phyloP scores from a whole-genome alignment of 2,113 vertebrate species.

The Mesoclemmys tuberculata region DNA sequence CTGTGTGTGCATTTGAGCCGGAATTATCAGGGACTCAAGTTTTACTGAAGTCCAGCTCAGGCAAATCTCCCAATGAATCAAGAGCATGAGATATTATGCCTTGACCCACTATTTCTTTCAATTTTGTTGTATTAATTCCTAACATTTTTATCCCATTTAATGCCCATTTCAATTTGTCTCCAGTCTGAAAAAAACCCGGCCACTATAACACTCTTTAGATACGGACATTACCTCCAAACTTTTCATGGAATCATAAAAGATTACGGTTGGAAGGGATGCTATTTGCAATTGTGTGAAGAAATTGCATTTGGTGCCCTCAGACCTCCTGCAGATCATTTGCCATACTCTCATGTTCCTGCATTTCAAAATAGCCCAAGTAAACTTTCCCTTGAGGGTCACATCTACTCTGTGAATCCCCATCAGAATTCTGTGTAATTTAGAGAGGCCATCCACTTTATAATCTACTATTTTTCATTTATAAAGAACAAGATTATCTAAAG shows the following conservation, averaged over 20 bases:
- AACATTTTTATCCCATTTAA: not conserved
- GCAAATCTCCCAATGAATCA: not conserved
- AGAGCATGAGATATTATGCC: not conserved
- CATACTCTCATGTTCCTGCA: not conserved
- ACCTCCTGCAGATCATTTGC: slow-evolving; percentile 30
- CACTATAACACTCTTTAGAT: not conserved
- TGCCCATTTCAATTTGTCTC: not conserved
- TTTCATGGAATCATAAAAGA: too few relatives aligned
- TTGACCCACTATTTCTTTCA: not conserved
- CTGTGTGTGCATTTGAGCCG: not conserved
- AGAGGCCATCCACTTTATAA: slow-evolving; percentile 1
- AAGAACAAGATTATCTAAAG: slow-evolving; percentile 37
- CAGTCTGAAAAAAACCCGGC: not conserved
- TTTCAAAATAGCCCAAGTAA: slow-evolving; percentile 47
- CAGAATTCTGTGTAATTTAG: slow-evolving; percentile 43
- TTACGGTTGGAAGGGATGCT: not conserved
- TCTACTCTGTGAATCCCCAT: slow-evolving; percentile 39
- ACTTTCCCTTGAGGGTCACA: not conserved
- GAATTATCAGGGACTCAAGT: not conserved
- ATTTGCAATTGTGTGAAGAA: slow-evolving; percentile 25
- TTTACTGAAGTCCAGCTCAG: not conserved
- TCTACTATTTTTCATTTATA: slow-evolving; percentile 9
- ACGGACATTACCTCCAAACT: not conserved
- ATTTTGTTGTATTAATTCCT: not conserved
- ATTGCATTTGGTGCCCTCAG: not conserved